Conservation (phyloP, 2,888 invertebrate species). For the Dicyrtoma fusca region DNA sequence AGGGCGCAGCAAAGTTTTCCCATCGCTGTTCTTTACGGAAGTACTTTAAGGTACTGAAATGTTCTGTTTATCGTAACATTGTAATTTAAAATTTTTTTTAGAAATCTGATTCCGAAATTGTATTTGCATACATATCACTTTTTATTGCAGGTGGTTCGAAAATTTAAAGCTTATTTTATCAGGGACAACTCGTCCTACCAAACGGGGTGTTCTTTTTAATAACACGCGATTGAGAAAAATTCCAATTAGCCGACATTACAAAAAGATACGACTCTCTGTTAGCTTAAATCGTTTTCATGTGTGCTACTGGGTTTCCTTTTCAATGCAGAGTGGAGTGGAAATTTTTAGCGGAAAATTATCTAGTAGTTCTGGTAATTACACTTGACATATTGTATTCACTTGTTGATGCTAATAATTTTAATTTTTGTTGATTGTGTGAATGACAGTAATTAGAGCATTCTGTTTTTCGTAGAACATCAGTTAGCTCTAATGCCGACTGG, state of each 20-base stretch:
- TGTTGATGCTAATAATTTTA: background rate
- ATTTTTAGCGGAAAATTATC: conserved; percentile 79
- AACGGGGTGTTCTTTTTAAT: conserved; percentile 85
- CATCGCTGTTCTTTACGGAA: conserved; percentile 83
- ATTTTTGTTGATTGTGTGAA: background rate
- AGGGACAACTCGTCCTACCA: conserved; percentile 87
- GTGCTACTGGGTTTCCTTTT: conserved; percentile 97
- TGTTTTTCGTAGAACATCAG: conserved; percentile 58
- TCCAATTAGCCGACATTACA: conserved; percentile 90
- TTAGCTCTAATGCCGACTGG: conserved; percentile 73
- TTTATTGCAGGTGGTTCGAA: conserved; percentile 79
- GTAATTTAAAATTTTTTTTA: too few species aligned
- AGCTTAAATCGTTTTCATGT: conserved; percentile 78
- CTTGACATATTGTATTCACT: too few species aligned
- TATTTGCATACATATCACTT: too few species aligned
- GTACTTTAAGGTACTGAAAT: conserved; percentile 78
- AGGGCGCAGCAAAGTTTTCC: conserved; percentile 67
- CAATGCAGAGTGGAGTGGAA: conserved; percentile 89
- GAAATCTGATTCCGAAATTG: too few species aligned
- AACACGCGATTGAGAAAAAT: conserved; percentile 83
- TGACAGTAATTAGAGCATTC: background rate
- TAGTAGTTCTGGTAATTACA: conserved; percentile 69
- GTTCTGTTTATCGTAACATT: background rate
- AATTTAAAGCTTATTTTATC: conserved; percentile 90
- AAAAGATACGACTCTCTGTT: conserved; percentile 81